These are phyloP conservation scores for Anniella stebbinsi DNA, from an alignment of 2,797 vertebrate species.

Conservation along the genomic window DNA sequence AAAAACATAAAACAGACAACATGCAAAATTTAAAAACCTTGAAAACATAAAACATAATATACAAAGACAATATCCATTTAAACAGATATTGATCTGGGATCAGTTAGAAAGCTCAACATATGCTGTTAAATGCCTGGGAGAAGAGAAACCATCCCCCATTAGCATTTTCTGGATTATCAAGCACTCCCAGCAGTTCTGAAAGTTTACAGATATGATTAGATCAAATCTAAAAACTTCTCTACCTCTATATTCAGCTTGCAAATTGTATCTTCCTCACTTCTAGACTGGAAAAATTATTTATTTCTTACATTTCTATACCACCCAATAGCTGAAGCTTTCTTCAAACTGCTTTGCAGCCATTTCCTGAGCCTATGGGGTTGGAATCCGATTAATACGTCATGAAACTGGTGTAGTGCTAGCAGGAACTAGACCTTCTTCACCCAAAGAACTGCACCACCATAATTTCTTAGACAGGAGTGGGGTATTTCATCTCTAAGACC, in stretches of 20 bases:
- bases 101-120: no score
- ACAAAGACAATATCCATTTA: no score
- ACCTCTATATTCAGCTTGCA: conserved; percentile 8
- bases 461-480: not conserved
- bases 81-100: no score
- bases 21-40: no score
- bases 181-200: not conserved
- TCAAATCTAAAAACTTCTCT: conserved; percentile 9
- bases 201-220: not conserved
- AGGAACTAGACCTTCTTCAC: not conserved
- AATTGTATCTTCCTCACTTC: not conserved
- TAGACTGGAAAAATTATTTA: not conserved
- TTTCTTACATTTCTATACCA: no score
- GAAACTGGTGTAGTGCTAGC: not conserved
- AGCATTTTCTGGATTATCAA: not conserved
- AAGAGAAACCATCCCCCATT: not conserved
- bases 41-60: no score
- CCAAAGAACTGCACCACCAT: not conserved
- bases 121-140: no score
- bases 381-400: not conserved
- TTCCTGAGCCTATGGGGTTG: not conserved
- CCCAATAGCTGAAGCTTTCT: not conserved
- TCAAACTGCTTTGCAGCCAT: not conserved
- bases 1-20: no score
- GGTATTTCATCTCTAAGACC: not conserved